A percentile compares a stretch with the other conserved stretches of the same genome.
Conservation (phyloP, 2,888 invertebrate genomes). For the Hyppa rectilinea region DNA sequence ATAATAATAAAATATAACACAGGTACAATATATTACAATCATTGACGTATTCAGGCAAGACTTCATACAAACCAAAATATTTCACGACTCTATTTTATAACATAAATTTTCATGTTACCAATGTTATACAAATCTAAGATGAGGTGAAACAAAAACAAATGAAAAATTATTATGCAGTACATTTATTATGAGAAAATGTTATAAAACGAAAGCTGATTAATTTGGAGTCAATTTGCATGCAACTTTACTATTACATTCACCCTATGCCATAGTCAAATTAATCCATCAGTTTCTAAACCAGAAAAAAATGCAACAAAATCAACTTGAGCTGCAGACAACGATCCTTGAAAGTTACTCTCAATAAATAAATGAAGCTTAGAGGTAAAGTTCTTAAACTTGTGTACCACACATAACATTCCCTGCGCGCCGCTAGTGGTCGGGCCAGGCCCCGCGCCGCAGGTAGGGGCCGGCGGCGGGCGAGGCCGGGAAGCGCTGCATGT, state of each 20-base stretch:
- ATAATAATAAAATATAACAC: slow-evolving; percentile 57
- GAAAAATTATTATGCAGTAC: slow-evolving; percentile 70
- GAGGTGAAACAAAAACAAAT: slow-evolving; percentile 49
- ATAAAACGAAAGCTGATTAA: slow-evolving; percentile 47
- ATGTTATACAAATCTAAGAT: slow-evolving; percentile 37
- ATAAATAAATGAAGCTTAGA: slow-evolving; percentile 66
- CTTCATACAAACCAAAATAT: slow-evolving; percentile 53
- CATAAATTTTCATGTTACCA: slow-evolving; percentile 20
- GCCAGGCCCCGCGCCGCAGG: slow-evolving; percentile 78
- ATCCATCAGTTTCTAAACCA: slow-evolving; percentile 41
- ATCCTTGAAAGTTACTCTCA: slow-evolving; percentile 56
- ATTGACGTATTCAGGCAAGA: slow-evolving; percentile 65
- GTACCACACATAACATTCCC: slow-evolving; percentile 53
- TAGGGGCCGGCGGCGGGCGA: slow-evolving; percentile 87
- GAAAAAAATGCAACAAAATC: slow-evolving; percentile 56
- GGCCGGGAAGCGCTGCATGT: slow-evolving; percentile 91
- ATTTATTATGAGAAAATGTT: slow-evolving; percentile 68
- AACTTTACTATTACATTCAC: slow-evolving; percentile 41
- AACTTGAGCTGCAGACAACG: slow-evolving; percentile 50
- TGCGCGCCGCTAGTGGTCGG: slow-evolving; percentile 69
- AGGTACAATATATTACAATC: slow-evolving; percentile 66
- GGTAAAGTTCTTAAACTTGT: slow-evolving; percentile 41
- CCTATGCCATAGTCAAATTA: slow-evolving; percentile 35
- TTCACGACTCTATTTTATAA: slow-evolving; percentile 42
- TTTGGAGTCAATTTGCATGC: slow-evolving; percentile 40